Percentiles rank a stretch among this genome's conserved stretches.
phyloP scores from a whole-genome alignment of 1,140 invertebrate genomes.

The Drosophila virilis region DNA sequence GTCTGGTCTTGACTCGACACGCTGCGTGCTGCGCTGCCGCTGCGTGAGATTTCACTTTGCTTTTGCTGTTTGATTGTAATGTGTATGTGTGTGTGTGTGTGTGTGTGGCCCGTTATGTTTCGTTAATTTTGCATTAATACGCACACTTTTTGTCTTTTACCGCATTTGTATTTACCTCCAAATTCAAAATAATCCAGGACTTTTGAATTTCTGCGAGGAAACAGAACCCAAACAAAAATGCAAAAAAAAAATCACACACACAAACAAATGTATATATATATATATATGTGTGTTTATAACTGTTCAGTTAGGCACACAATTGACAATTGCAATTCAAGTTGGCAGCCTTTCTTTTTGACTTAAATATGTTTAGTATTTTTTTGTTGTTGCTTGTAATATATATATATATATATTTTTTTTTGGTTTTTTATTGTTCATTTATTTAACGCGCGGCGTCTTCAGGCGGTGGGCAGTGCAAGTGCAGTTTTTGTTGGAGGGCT shows the following conservation, averaged over 20 bases:
- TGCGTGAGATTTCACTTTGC: constrained; percentile 73
- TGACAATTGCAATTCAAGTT: constrained; percentile 49
- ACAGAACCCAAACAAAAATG: constrained; percentile 50
- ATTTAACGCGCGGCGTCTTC: constrained; percentile 24
- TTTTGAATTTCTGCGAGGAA: constrained; percentile 66
- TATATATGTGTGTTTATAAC: constrained; percentile 1
- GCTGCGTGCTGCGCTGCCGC: constrained; percentile 29
- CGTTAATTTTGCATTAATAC: constrained; percentile 29
- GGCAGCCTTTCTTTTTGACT: constrained; percentile 21
- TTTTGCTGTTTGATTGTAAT: constrained; percentile 35
- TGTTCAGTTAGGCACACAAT: constrained; percentile 56
- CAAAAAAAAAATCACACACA: no score
- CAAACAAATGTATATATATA: not conserved
- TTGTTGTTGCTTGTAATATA: not conserved
- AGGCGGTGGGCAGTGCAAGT: constrained; percentile 21
- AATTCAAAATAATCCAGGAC: constrained; percentile 84
- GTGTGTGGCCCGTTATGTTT: constrained; percentile 27
- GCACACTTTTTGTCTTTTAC: constrained; percentile 12
- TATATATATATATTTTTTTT: no score
- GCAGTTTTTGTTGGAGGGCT: constrained; percentile 1
- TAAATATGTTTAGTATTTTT: constrained; percentile 13
- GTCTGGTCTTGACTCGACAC: not conserved
- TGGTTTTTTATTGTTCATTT: constrained; percentile 11
- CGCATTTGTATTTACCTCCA: constrained; percentile 1
- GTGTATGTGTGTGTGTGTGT: not conserved